A percentile compares a stretch with the other conserved stretches of the same genome.
These are phyloP conservation scores for Atta texana DNA, from an alignment of 1,140 invertebrate genomes.

Conservation along the genomic window DNA sequence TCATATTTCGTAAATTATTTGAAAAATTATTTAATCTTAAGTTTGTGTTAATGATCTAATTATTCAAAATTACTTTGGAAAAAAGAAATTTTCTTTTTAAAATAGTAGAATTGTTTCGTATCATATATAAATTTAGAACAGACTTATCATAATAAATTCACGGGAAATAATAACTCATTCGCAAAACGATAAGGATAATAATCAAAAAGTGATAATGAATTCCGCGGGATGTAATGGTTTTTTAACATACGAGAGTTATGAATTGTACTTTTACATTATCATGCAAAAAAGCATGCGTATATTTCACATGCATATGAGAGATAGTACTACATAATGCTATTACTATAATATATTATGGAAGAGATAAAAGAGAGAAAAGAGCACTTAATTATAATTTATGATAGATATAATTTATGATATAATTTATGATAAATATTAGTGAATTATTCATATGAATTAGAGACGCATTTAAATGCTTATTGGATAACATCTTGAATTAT, in stretches of 20 bases:
- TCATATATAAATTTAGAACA: background rate
- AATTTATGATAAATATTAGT: constrained; percentile 26
- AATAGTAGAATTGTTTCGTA: background rate
- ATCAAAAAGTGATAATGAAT: constrained; percentile 8
- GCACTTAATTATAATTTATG: background rate
- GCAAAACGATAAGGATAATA: background rate
- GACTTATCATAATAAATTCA: constrained; percentile 2
- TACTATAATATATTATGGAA: constrained; percentile 12
- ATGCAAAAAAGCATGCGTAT: background rate
- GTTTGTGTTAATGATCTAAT: background rate
- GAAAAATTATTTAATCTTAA: background rate
- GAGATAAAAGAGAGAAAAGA: constrained; percentile 24
- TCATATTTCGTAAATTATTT: background rate
- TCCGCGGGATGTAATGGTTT: background rate
- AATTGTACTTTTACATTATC: constrained; percentile 40
- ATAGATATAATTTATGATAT: constrained; percentile 23
- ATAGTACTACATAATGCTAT: background rate
- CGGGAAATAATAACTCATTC: background rate
- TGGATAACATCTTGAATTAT: constrained; percentile 10
- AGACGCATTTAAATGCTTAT: background rate
- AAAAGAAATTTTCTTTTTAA: background rate
- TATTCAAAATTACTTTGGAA: background rate
- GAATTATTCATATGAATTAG: constrained; percentile 34
- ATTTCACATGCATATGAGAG: constrained; percentile 5
- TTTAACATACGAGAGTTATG: background rate